Conservation (phyloP, 2,113 vertebrate species). For the Propithecus coquereli region DNA sequence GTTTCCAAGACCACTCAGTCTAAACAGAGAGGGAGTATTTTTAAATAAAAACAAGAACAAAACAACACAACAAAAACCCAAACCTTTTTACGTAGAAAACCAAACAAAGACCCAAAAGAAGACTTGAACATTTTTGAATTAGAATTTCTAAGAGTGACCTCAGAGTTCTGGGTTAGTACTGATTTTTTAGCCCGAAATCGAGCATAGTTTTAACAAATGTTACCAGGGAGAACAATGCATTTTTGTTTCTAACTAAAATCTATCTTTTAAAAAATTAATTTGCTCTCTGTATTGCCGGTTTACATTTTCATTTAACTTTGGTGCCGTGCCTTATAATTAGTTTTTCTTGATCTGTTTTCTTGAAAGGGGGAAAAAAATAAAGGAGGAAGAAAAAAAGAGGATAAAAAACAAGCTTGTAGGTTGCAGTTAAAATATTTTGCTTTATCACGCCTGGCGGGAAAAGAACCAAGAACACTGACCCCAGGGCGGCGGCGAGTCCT, state of each 20-base stretch:
- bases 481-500: neutral
- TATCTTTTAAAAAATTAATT: constrained; percentile 69
- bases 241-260: constrained; percentile 58
- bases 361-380: neutral
- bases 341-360: constrained; percentile 64
- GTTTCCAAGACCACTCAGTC: neutral
- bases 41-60: constrained; percentile 19
- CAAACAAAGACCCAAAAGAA: constrained; percentile 58
- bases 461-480: neutral
- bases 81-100: constrained; percentile 5
- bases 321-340: constrained; percentile 53
- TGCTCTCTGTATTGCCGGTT: constrained; percentile 3
- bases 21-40: constrained; percentile 16
- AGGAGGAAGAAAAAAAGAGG: neutral
- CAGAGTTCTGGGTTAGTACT: neutral
- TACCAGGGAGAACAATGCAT: neutral
- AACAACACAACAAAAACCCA: neutral
- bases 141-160: constrained; percentile 42
- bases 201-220: constrained; percentile 42
- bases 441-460: constrained; percentile 50
- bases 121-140: constrained; percentile 39
- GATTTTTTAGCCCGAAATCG: constrained; percentile 31
- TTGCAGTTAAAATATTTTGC: constrained; percentile 63
- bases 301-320: constrained; percentile 68
- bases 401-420: constrained; percentile 39